Evolutionary conservation across 1,140 invertebrate genomes (phyloP).

Genomic region (Drosophila arawakana): DNA sequence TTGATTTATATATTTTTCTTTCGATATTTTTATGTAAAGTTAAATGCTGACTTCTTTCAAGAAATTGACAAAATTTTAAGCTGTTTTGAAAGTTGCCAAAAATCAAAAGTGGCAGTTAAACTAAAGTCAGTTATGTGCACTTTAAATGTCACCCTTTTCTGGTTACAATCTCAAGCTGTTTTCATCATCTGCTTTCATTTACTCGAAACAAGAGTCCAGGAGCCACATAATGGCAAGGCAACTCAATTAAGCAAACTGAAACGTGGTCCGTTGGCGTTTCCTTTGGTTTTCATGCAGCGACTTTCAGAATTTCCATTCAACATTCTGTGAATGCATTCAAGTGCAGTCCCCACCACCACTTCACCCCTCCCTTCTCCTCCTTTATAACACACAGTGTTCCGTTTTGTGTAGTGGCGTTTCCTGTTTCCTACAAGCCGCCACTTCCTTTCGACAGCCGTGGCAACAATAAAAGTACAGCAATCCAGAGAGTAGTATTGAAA

Average conservation of each 20-base stretch:
- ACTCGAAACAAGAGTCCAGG: neutral
- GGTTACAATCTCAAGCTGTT: neutral
- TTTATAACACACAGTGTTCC: slow-evolving; percentile 19
- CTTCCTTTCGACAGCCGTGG: slow-evolving; percentile 55
- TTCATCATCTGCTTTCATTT: neutral
- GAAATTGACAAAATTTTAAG: no score
- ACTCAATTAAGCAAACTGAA: slow-evolving; percentile 78
- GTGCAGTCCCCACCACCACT: neutral
- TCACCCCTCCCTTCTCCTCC: neutral
- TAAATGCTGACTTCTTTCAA: neutral
- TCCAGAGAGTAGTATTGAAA: slow-evolving; percentile 45
- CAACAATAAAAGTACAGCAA: slow-evolving; percentile 32
- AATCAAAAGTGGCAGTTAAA: slow-evolving; percentile 9
- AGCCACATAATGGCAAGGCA: slow-evolving; percentile 58
- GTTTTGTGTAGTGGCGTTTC: slow-evolving; percentile 55
- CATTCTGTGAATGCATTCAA: slow-evolving; percentile 57
- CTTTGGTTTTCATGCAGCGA: slow-evolving; percentile 34
- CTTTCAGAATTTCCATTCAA: slow-evolving; percentile 63
- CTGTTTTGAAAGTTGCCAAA: slow-evolving; percentile 18
- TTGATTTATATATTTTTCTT: neutral
- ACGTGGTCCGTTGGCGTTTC: slow-evolving; percentile 55
- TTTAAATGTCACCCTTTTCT: slow-evolving; percentile 19
- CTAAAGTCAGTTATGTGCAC: slow-evolving; percentile 22
- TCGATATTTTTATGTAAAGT: neutral
- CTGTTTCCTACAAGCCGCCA: slow-evolving; percentile 75